These are phyloP conservation scores for Brienomyrus longianalis DNA, from an alignment of 2,113 vertebrate species.

Conservation along the genomic window DNA sequence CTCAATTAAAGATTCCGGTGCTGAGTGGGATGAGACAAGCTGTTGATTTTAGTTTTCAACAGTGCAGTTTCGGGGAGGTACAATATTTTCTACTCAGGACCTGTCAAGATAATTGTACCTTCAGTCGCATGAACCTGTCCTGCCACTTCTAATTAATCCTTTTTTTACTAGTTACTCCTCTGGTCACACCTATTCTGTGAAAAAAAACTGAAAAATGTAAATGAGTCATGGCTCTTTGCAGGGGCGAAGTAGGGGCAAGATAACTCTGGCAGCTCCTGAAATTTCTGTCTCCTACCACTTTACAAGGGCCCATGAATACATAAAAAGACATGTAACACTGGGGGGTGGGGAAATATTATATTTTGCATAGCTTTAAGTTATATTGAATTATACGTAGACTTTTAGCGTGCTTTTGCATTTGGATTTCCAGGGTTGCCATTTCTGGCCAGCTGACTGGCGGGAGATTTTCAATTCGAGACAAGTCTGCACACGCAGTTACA, in stretches of 20 bases:
- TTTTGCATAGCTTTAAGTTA: neutral
- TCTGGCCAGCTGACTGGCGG: no score
- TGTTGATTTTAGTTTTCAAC: neutral
- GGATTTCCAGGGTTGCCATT: no score
- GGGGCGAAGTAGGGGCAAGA: neutral
- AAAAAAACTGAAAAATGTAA: neutral
- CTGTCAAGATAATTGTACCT: slow-evolving; percentile 13
- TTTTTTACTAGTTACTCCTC: neutral
- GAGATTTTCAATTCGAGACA: neutral
- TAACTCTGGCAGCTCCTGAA: neutral
- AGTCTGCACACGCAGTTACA: neutral
- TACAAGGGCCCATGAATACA: neutral
- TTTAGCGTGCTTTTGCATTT: neutral
- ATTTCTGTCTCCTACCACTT: neutral
- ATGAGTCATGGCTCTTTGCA: neutral
- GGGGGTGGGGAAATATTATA: neutral
- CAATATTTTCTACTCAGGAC: neutral
- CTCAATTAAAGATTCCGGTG: no score
- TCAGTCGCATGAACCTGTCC: neutral
- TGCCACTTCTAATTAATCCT: neutral
- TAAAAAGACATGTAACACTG: neutral
- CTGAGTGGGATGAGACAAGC: neutral
- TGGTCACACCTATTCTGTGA: neutral
- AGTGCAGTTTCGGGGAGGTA: neutral
- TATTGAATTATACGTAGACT: neutral